Evolutionary conservation across 2,888 invertebrate genomes (phyloP), one percentile per base, ranked within the genome.

Genomic region (Cybosia mesomella): DNA sequence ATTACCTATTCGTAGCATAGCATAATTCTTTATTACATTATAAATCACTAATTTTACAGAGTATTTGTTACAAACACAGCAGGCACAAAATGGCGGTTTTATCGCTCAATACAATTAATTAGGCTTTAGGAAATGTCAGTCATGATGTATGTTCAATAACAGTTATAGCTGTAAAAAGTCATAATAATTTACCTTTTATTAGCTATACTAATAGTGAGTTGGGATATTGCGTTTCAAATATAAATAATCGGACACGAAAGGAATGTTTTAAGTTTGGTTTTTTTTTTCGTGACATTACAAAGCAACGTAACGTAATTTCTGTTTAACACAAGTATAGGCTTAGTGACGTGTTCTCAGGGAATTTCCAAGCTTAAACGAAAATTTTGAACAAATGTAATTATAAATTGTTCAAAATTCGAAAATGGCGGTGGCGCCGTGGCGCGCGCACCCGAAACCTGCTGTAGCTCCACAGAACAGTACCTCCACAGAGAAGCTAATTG

Each of bases 361-460:
- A 84, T 87, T 43, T 81, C 74, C 71, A 83, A 85, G 75, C 81
- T 80, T 66, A 76, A 82, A 76, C 76, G 79, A 81, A 81, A 83
- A 83, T 84, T 82, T 84, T 82, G 71, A 85, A 87, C 86, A 87
- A 89, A 88, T 87, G 86, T 87, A 88, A 90, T 90, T 89, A 89
- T 89, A n/a, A n/a, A n/a, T 88, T 88, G 86, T 88, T 89, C 79
- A 80, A 75, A 85, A 89, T 88, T 89, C 79, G 80, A 75, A 85
- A 89, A 87, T 85, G 85, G 85, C 77, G 83, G 83, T 74, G 79
- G 78, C 74, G 85, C 77, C 83, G 83, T 74, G 79, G 78, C 74
- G 78, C 75, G 81, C 74, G 80, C 77, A 73, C 76, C 70, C 72
- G 72, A 67, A 66, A 4, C 66, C 73, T 67, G 77, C 76, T 75